Evolutionary conservation across 2,888 invertebrate species (phyloP).

Genomic region (Herminia tarsipennalis): DNA sequence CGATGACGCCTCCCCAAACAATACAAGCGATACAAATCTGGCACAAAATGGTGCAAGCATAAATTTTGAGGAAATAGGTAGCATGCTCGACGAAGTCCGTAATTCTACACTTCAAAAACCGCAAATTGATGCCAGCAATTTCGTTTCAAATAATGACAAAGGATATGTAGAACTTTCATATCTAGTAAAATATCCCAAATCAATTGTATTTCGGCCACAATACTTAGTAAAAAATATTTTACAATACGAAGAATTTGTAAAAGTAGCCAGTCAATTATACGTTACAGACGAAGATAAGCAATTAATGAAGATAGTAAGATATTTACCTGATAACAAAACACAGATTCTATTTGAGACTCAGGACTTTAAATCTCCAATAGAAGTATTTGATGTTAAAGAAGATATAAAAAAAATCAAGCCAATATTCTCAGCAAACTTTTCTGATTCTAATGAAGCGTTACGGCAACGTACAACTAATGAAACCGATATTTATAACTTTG

Average conservation of each 20-base stretch:
- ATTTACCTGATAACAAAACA: constrained; percentile 19
- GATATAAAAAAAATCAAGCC: not conserved
- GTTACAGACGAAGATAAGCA: constrained; percentile 21
- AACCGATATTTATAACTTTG: not conserved
- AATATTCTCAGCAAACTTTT: too few relatives aligned
- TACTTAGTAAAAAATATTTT: constrained; percentile 34
- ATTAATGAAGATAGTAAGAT: constrained; percentile 32
- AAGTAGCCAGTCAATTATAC: constrained; percentile 16
- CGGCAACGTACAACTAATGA: too few relatives aligned
- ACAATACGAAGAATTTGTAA: constrained; percentile 30
- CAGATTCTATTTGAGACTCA: constrained; percentile 31
- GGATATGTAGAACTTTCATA: constrained; percentile 37
- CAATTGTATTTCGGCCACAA: constrained; percentile 31
- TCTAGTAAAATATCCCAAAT: constrained; percentile 36
- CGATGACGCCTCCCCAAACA: too few relatives aligned
- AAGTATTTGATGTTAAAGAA: constrained; percentile 6
- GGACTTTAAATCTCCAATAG: constrained; percentile 21
- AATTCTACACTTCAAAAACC: constrained; percentile 23
- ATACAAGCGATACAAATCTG: not conserved
- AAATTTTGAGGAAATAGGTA: not conserved
- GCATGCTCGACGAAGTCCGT: constrained; percentile 24
- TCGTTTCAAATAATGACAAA: constrained; percentile 18
- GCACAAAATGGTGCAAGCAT: not conserved
- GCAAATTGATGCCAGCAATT: constrained; percentile 18
- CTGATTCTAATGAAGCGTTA: too few relatives aligned